Evolutionary conservation across 2,888 invertebrate species (phyloP), one percentile per base, ranked within the genome.

Genomic region (Mayetiola destructor): DNA sequence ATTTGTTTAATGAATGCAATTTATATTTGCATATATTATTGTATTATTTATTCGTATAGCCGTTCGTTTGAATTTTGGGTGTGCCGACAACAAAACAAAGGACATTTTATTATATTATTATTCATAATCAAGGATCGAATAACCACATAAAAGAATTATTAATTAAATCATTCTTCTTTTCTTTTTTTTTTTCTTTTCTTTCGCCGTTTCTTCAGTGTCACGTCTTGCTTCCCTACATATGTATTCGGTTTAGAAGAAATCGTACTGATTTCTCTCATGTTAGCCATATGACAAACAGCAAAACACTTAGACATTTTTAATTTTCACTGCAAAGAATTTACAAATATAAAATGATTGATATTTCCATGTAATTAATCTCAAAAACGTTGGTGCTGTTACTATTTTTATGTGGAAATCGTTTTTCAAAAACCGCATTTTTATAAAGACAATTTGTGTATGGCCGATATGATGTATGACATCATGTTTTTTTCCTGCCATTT

Each of bases 331-430:
- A n/a, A n/a, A n/a, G n/a, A n/a, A n/a, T n/a, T n/a, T n/a, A n/a
- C n/a, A n/a, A 40, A 40, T 21, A 40, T 40, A 23, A 21, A 40
- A 40, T 40, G 40, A 40, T 40, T 40, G 40, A 40, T 40, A 40
- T 40, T 40, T 40, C 40, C 40, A 40, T 40, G 40, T 40, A 21
- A 40, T 21, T 40, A 40, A 40, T 40, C 40, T 40, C 20, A 10
- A 21, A 36, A 36, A 12, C 12, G 6, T n/a, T 36, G 3, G 36
- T 6, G 10, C 8, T 32, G 32, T 32, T 6, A 32, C 8, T 32
- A 32, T 32, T 32, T 32, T 32, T 9, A 32, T 32, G n/a, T n/a
- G 32, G 32, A 6, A 32, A 32, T 32, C 32, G 32, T 32, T 9
- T 32, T 32, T 32, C 32, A 10, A 32, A n/a, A n/a, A n/a, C n/a